Percentiles rank a stretch among this genome's conserved stretches.
Conservation (phyloP, 2,113 vertebrate species). For the Podilymbus podiceps region DNA sequence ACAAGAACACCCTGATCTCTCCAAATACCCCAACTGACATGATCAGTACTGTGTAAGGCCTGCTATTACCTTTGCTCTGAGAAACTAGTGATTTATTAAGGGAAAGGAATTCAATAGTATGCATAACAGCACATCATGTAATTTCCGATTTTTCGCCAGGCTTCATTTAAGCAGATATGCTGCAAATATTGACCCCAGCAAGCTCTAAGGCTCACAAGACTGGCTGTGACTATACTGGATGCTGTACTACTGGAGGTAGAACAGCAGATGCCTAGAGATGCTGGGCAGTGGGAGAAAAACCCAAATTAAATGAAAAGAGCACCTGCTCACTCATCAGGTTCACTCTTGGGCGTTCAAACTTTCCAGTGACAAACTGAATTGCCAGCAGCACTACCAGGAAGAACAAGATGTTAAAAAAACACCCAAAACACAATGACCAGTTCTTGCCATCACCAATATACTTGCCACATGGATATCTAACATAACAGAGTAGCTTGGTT, state of each 20-base stretch:
- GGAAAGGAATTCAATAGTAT: not conserved
- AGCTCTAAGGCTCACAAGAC: not conserved
- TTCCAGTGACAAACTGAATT: not conserved
- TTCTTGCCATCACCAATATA: not conserved
- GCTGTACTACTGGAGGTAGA: not conserved
- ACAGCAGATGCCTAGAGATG: not conserved
- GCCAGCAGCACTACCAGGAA: not conserved
- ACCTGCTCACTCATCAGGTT: not conserved
- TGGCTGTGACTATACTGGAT: not conserved
- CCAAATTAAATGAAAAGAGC: not conserved
- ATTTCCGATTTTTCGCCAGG: not conserved
- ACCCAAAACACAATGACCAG: not conserved
- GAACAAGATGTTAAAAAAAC: not conserved
- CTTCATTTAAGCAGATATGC: not conserved
- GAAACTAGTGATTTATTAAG: not conserved
- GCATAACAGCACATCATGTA: not conserved
- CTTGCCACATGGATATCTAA: not conserved
- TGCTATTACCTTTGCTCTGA: not conserved
- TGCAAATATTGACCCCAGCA: not conserved
- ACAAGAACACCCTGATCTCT: not conserved
- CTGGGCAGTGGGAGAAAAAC: not conserved
- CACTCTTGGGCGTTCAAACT: not conserved
- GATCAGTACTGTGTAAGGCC: not conserved
- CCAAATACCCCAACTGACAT: not conserved
- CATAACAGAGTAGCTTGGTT: not conserved